Evolutionary conservation across 1,140 invertebrate species (phyloP), one percentile per base, ranked within the genome.

Genomic region (Microplitis mediator): DNA sequence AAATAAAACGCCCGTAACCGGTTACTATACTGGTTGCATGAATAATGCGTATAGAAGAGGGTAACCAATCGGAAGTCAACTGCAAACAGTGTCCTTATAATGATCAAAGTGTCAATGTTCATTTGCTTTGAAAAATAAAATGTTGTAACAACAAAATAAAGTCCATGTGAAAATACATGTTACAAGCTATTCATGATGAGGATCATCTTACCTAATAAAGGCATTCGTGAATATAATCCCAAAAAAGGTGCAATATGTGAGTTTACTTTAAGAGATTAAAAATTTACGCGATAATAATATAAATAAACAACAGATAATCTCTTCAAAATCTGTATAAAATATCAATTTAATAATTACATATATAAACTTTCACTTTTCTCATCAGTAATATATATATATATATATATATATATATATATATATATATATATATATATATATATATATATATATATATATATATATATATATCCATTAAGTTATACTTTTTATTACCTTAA

Each of bases 71-170:
- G 69, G 69, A 71, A 71, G 69, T 71, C 32, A 50, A 51, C 69
- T 39, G 63, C 69, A 36, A 32, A 51, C 69, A 31, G 63, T 61
- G 61, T 61, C 69, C 69, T 51, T 71, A 64, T 64, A 63, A 71
- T 61, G 69, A 45, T 9, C 39, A 45, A 6, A 71, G 62, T 71
- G 69, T 71, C 69, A 71, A 71, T 71, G 69, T 65, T 71, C 69
- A 71, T 71, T 65, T 64, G 62, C 61, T 35, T 50, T 52, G 51
- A 65, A 65, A 65, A 65, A 65, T 51, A 65, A 65, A 65, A 65
- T 65, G 36, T n/a, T 13, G 35, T 35, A 50, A 65, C 14, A 54
- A 54, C 14, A 54, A 54, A 54, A 45, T 45, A 11, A 45, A 45
- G 39, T 45, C 11, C 52, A 16, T 54, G 16, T 54, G 52, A 54